Base-by-base conservation (phyloP, 2,113 vertebrate genomes). In the Prionailurus bengalensis region DNA sequence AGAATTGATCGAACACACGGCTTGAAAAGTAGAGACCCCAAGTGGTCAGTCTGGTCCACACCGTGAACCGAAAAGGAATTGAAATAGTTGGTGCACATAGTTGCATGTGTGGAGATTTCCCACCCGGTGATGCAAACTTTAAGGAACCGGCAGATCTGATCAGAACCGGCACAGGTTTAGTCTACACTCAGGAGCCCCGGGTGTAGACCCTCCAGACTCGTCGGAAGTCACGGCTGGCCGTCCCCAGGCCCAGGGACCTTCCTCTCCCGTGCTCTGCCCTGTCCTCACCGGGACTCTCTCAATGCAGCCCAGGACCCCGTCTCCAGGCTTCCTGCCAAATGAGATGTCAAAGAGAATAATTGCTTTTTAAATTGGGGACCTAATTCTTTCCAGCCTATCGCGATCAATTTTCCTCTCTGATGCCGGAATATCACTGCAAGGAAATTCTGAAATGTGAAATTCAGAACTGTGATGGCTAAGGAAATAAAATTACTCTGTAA, bases 281-380 rank as follows among this genome's bases (percentile, higher is more conserved):
- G 39, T 87, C 68, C 17, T 66, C 6, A 27, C 66, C 5, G 15
- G 11, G 51, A 4, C 25, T 25, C n/a, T 48, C 10, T n/a, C 8
- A 4, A 2, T 5, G 23, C 48, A 91, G 53, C 27, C 33, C 16
- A 42, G 92, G 21, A 31, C 42, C 23, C 81, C 6, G 7, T 63
- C 61, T 76, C 74, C 81, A 0, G 8, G 92, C 80, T 87, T 96
- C 87, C 80, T 94, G 94, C 94, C 90, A 84, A 70, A 89, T 68
- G 42, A 63, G 73, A 86, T 48, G 74, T 83, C 97, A 95, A 39
- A 65, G 92, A 92, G 74, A 96, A 92, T 82, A 70, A 97, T 74
- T 90, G 89, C 86, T 89, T 90, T 97, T 96, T 95, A 94, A 97
- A 94, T 92, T 63, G 79, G 80, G 55, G 29, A 36, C 39, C 79